These are phyloP conservation scores for Ecliptopera silaceata DNA, from an alignment of 2,888 invertebrate species.

Conservation along the genomic window DNA sequence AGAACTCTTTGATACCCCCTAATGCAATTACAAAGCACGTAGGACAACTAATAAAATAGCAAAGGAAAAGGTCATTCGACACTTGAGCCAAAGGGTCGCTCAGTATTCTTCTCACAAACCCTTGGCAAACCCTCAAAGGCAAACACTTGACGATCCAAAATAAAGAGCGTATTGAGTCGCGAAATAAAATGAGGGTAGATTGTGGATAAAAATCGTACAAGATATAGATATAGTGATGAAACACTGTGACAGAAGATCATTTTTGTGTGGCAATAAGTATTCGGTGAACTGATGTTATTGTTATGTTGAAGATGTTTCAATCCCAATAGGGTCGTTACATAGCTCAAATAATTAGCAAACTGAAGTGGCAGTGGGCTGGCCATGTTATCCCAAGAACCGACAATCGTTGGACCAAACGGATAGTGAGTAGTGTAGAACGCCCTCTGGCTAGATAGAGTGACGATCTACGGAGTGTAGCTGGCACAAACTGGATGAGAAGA, in stretches of 20 bases:
- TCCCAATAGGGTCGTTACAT: no score
- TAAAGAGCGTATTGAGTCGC: constrained; percentile 81
- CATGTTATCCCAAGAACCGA: no score
- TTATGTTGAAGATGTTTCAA: no score
- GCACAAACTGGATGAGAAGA: no score
- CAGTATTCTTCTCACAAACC: constrained; percentile 78
- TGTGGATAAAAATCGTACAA: constrained; percentile 48
- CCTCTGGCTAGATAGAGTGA: no score
- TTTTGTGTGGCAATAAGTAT: constrained; percentile 5
- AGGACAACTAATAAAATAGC: constrained; percentile 79
- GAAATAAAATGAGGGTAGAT: constrained; percentile 78
- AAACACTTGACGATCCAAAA: constrained; percentile 58
- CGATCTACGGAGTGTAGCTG: no score
- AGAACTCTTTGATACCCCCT: constrained; percentile 44
- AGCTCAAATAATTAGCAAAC: no score
- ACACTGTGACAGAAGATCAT: constrained; percentile 2
- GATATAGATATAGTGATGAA: constrained; percentile 50
- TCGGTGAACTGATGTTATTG: no score
- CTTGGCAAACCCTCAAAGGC: constrained; percentile 50
- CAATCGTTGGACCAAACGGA: no score
- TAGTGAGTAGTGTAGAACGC: no score
- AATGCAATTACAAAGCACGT: constrained; percentile 70
- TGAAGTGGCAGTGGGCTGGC: no score
- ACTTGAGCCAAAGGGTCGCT: constrained; percentile 66
- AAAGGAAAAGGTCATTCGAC: constrained; percentile 70